phyloP scores from a whole-genome alignment of 2,888 invertebrate genomes.

The Troilus luridus region DNA sequence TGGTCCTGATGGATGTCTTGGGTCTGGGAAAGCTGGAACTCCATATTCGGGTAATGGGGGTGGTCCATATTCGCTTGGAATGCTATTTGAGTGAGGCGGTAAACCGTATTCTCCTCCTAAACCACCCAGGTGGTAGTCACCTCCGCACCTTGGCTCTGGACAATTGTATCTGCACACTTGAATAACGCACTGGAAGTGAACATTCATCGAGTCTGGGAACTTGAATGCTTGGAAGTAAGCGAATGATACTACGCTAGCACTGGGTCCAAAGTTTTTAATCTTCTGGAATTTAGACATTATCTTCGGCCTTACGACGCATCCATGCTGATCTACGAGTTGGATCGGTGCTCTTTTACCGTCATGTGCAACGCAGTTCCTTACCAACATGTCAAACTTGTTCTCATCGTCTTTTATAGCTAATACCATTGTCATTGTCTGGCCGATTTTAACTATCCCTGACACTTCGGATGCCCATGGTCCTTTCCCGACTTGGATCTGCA shows the following conservation, averaged over 20 bases:
- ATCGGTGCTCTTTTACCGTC: conserved; percentile 95
- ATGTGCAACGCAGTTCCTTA: conserved; percentile 94
- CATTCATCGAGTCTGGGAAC: conserved; percentile 96
- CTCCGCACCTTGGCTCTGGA: conserved; percentile 77
- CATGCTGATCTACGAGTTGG: conserved; percentile 92
- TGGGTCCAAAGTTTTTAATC: conserved; percentile 94
- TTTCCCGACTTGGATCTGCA: conserved; percentile 96
- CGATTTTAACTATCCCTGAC: conserved; percentile 93
- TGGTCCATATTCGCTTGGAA: conserved; percentile 79
- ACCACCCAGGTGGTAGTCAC: conserved; percentile 63
- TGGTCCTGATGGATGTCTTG: conserved; percentile 85
- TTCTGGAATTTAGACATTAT: conserved; percentile 94
- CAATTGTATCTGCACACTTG: conserved; percentile 94
- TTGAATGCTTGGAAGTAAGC: conserved; percentile 96
- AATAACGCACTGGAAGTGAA: conserved; percentile 95
- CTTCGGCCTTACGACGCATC: conserved; percentile 92
- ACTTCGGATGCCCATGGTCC: conserved; percentile 97
- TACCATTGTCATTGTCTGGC: conserved; percentile 97
- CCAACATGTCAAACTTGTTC: conserved; percentile 95
- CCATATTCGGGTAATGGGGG: conserved; percentile 78
- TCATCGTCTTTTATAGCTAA: conserved; percentile 95
- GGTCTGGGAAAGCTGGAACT: conserved; percentile 84
- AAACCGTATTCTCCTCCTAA: conserved; percentile 68
- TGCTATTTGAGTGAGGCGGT: conserved; percentile 70
- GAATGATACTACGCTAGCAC: conserved; percentile 91